phyloP scores from a whole-genome alignment of 1,140 invertebrate genomes.

The Lordiphosa clarofinis region DNA sequence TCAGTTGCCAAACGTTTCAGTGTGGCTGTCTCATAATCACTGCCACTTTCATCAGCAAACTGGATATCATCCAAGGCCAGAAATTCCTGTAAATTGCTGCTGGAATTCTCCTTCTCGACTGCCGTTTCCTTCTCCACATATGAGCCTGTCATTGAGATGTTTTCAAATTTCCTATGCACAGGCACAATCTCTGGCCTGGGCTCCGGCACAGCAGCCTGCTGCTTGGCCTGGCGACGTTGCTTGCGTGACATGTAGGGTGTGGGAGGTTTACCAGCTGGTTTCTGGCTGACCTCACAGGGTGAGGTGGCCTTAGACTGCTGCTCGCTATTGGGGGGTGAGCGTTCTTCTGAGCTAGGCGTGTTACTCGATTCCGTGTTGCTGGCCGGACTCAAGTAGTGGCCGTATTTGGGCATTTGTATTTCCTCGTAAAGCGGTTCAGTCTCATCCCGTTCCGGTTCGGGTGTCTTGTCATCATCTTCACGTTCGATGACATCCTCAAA shows the following conservation, averaged over 20 bases:
- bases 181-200: slow-evolving; percentile 34
- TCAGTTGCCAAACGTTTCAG: slow-evolving; percentile 36
- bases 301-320: slow-evolving; percentile 60
- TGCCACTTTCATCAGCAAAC: slow-evolving; percentile 81
- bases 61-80: slow-evolving; percentile 80
- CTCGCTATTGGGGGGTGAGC: slow-evolving; percentile 46
- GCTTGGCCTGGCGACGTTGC: slow-evolving; percentile 57
- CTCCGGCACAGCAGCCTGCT: slow-evolving; percentile 28
- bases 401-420: slow-evolving; percentile 80
- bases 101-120: slow-evolving; percentile 80
- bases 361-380: slow-evolving; percentile 81
- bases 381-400: slow-evolving; percentile 80
- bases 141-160: slow-evolving; percentile 61
- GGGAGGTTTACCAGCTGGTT: slow-evolving; percentile 24
- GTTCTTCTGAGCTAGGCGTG: slow-evolving; percentile 68
- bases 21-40: slow-evolving; percentile 60
- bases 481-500: slow-evolving; percentile 82
- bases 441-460: slow-evolving; percentile 75
- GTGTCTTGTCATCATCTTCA: slow-evolving; percentile 70
- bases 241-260: slow-evolving; percentile 70
- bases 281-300: slow-evolving; percentile 43
- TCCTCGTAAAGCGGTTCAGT: slow-evolving; percentile 76
- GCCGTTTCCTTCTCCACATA: slow-evolving; percentile 81
- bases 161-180: slow-evolving; percentile 48
- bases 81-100: slow-evolving; percentile 70